Evolutionary conservation across 92 coral and sea anemone genomes (phyloP).

Genomic region (Isaurus tuberculatus): DNA sequence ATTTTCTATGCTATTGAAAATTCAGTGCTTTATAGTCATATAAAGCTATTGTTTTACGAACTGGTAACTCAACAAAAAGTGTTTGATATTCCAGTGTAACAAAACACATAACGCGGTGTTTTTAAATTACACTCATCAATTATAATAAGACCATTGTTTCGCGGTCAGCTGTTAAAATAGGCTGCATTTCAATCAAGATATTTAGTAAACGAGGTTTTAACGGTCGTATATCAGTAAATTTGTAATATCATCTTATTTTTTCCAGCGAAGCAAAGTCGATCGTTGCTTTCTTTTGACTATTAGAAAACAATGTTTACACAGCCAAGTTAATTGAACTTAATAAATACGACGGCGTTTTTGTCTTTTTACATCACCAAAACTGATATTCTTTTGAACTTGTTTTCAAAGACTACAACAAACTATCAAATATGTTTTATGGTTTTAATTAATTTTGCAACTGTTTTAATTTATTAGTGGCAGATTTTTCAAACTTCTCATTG

Average conservation of each 20-base stretch:
- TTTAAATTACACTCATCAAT: not conserved
- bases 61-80: not conserved
- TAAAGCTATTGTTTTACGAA: not conserved
- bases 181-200: not conserved
- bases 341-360: not conserved
- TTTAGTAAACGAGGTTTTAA: constrained; percentile 17
- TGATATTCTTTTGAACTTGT: too few species aligned
- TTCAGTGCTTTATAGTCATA: not conserved
- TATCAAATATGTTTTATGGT: too few species aligned
- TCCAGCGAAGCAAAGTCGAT: not conserved
- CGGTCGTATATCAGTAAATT: not conserved
- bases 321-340: not conserved
- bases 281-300: not conserved
- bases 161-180: not conserved
- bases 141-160: not conserved
- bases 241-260: not conserved
- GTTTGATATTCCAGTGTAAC: not conserved
- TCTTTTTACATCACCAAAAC: not conserved
- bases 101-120: not conserved
- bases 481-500: too few species aligned
- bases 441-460: too few species aligned
- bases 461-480: too few species aligned
- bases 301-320: not conserved
- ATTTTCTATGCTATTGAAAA: not conserved
- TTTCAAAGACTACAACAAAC: too few species aligned